Conservation (phyloP, 1,140 invertebrate species). For the Leptestheria dahalacensis region DNA sequence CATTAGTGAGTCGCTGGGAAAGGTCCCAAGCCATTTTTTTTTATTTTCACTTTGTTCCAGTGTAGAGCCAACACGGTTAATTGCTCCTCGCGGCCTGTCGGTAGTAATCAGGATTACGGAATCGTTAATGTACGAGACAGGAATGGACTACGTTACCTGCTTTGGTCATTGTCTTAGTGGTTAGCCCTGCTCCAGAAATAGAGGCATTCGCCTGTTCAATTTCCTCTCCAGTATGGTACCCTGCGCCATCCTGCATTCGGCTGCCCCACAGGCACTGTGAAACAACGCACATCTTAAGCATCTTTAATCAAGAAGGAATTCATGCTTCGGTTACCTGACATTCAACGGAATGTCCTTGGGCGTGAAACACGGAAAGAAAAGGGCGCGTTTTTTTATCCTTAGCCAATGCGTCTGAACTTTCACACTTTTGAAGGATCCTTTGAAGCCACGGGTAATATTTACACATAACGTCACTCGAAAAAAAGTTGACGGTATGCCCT, state of each 20-base stretch:
- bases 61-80: not conserved
- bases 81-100: not conserved
- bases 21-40: not conserved
- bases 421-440: not conserved
- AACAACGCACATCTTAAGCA: not conserved
- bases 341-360: not conserved
- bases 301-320: not conserved
- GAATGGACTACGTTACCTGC: not conserved
- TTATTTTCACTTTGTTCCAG: not conserved
- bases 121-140: not conserved
- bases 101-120: not conserved
- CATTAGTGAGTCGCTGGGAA: too few relatives aligned
- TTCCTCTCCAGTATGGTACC: not conserved
- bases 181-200: not conserved
- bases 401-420: not conserved
- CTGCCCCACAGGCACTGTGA: not conserved
- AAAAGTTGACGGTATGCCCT: not conserved
- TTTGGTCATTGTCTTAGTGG: not conserved
- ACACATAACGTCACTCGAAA: conserved; percentile 5
- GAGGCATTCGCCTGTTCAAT: not conserved
- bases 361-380: conserved; percentile 1
- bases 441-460: conserved; percentile 8
- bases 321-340: not conserved
- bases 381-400: not conserved
- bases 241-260: not conserved